A percentile compares a stretch with the other conserved stretches of the same genome.
phyloP scores from a whole-genome alignment of 23 tunicate genomes.

The Trididemnum nubilum region DNA sequence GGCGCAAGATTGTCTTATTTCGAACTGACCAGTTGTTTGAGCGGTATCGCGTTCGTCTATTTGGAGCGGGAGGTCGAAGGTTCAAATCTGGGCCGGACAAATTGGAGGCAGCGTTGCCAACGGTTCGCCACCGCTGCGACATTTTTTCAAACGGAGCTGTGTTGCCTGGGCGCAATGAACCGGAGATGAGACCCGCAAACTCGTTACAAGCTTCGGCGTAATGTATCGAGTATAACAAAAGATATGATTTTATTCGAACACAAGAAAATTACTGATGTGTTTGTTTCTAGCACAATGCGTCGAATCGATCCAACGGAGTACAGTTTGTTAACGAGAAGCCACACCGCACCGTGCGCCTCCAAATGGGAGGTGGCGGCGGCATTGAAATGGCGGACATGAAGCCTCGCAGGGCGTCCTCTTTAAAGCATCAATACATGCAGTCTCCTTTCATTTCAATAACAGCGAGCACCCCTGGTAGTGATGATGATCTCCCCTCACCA shows the following conservation, averaged over 20 bases:
- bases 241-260: background rate
- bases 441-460: constrained; percentile 59
- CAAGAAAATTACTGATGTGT: no score
- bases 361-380: no score
- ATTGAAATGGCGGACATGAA: no score
- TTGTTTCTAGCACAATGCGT: no score
- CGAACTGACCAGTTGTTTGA: no score
- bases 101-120: background rate
- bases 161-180: background rate
- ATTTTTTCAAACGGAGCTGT: background rate
- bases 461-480: constrained; percentile 45
- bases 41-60: no score
- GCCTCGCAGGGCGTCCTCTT: background rate
- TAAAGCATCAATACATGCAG: background rate
- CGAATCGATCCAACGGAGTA: no score
- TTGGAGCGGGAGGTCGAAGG: background rate
- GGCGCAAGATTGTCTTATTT: no score
- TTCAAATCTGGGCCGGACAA: background rate
- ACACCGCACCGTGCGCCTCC: no score
- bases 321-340: no score
- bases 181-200: background rate
- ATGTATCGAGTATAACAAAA: background rate
- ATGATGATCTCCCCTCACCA: background rate
- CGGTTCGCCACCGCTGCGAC: background rate
- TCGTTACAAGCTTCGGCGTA: background rate